Conservation (phyloP, 1,140 invertebrate species). For the Polypedilum vanderplanki region DNA sequence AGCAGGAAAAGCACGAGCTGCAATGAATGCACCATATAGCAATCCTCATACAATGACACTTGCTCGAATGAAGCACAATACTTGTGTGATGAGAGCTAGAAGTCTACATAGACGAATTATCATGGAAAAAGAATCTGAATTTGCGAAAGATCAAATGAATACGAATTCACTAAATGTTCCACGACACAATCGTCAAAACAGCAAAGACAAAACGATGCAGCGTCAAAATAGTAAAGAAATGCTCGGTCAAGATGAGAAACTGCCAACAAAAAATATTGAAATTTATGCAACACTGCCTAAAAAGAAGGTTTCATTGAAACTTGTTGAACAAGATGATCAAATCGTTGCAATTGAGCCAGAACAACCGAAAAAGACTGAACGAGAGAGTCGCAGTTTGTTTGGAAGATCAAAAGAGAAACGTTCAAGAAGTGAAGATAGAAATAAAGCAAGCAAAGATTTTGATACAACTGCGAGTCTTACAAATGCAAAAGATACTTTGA, state of each 20-base stretch:
- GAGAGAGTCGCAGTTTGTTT: slow-evolving; percentile 57
- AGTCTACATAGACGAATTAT: slow-evolving; percentile 74
- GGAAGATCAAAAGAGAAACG: slow-evolving; percentile 65
- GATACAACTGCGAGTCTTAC: slow-evolving; percentile 51
- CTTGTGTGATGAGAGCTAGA: slow-evolving; percentile 81
- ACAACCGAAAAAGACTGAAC: slow-evolving; percentile 39
- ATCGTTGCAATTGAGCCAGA: slow-evolving; percentile 52
- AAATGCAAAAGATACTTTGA: slow-evolving; percentile 50
- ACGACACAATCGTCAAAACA: slow-evolving; percentile 63
- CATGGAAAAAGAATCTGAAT: slow-evolving; percentile 53
- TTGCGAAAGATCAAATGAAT: slow-evolving; percentile 50
- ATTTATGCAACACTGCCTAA: slow-evolving; percentile 88
- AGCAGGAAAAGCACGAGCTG: slow-evolving; percentile 71
- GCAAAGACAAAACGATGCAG: slow-evolving; percentile 44
- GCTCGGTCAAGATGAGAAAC: slow-evolving; percentile 49
- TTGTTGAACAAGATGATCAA: slow-evolving; percentile 53
- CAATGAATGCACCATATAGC: slow-evolving; percentile 89
- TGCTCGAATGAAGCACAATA: slow-evolving; percentile 89
- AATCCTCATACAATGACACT: slow-evolving; percentile 81
- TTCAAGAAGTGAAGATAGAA: slow-evolving; percentile 73
- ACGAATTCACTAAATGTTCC: slow-evolving; percentile 62
- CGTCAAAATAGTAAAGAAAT: slow-evolving; percentile 57
- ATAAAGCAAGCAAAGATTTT: slow-evolving; percentile 62
- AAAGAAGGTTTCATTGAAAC: slow-evolving; percentile 64
- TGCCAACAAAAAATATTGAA: slow-evolving; percentile 64